Conservation (phyloP, 53 echinoderm and acorn worm genomes). For the Holothuria leucospilota region DNA sequence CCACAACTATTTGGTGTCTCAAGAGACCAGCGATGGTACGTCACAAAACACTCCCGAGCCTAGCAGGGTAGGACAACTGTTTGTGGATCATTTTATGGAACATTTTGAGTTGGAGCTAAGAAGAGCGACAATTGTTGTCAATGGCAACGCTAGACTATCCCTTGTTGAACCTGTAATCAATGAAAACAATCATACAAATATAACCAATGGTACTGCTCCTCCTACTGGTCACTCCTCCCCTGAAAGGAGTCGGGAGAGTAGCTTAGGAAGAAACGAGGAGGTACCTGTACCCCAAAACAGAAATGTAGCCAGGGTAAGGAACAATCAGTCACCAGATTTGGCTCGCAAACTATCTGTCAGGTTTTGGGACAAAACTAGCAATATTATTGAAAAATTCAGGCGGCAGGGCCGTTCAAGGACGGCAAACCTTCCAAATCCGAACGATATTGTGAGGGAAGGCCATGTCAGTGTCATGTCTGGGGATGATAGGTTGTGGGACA, state of each 20-base stretch:
- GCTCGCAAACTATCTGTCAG: constrained; percentile 87
- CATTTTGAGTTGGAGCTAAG: constrained; percentile 90
- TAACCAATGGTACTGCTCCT: constrained; percentile 23
- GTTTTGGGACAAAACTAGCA: constrained; percentile 68
- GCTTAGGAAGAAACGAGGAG: constrained; percentile 58
- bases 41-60: constrained; percentile 67
- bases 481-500: constrained; percentile 92
- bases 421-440: constrained; percentile 49
- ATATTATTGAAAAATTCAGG: constrained; percentile 86
- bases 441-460: constrained; percentile 91
- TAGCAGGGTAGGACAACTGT: constrained; percentile 80
- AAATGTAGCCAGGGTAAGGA: constrained; percentile 23
- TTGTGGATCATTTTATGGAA: constrained; percentile 93
- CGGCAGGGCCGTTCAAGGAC: constrained; percentile 58
- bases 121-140: constrained; percentile 50
- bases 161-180: not conserved
- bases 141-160: constrained; percentile 49
- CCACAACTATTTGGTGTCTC: constrained; percentile 20
- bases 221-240: constrained; percentile 38
- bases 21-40: not conserved
- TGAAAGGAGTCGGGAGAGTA: constrained; percentile 57
- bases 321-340: constrained; percentile 43
- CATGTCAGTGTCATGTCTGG: constrained; percentile 89
- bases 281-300: constrained; percentile 32
- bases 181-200: constrained; percentile 50